Evolutionary conservation across 2,113 vertebrate genomes (phyloP).

Genomic region (Proteles cristata): DNA sequence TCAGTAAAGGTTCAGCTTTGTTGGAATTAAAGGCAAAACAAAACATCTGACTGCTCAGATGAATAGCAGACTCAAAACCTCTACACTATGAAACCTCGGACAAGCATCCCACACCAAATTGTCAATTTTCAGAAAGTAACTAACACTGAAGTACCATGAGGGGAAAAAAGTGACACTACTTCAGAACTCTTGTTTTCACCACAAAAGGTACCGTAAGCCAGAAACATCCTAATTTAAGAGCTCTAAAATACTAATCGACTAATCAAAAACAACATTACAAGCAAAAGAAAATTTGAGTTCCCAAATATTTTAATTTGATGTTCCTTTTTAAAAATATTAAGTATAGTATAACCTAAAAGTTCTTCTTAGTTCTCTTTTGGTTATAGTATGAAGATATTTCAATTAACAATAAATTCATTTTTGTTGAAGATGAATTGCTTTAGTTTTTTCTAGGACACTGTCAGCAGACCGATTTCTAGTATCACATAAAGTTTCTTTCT

Average conservation of each 20-base stretch:
- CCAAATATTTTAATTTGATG: neutral
- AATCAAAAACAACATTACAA: neutral
- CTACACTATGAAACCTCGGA: neutral
- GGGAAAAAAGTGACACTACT: neutral
- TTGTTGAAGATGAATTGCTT: constrained; percentile 19
- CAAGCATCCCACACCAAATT: neutral
- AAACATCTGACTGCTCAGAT: constrained; percentile 45
- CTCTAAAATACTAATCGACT: neutral
- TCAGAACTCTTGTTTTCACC: neutral
- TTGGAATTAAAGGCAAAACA: constrained; percentile 31
- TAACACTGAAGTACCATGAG: neutral
- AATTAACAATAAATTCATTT: constrained; percentile 39
- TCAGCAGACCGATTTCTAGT: neutral
- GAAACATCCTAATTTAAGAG: neutral
- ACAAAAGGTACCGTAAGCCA: neutral
- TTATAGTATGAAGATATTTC: neutral
- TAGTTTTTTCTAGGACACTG: neutral
- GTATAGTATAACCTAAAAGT: neutral
- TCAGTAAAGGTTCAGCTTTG: constrained; percentile 10
- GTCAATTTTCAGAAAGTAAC: neutral
- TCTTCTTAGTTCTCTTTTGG: neutral
- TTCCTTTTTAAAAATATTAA: neutral
- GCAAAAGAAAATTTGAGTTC: neutral
- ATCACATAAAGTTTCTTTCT: neutral
- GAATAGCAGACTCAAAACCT: neutral